Evolutionary conservation across 2,888 invertebrate species (phyloP).

Genomic region (Mylabris sibirica): DNA sequence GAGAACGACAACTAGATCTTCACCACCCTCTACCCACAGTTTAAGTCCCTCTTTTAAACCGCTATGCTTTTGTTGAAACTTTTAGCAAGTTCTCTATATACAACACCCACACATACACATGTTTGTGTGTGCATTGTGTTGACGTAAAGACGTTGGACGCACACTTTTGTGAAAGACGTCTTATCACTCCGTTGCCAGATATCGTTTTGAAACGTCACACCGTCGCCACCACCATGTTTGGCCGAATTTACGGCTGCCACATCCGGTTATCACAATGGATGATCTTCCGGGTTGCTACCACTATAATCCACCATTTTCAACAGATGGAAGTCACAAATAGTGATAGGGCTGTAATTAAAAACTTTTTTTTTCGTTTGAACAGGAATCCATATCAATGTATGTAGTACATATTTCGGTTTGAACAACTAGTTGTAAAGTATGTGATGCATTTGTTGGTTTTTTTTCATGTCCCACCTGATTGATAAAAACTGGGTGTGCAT

Average conservation of each 20-base stretch:
- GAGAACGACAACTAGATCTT: constrained; percentile 8
- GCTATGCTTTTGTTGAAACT: background rate
- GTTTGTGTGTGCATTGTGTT: background rate
- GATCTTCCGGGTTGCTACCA: constrained; percentile 12
- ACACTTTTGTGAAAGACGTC: background rate
- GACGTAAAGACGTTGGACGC: constrained; percentile 8
- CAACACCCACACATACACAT: background rate
- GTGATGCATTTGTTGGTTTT: background rate
- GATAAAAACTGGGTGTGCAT: background rate
- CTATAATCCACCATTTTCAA: constrained; percentile 12
- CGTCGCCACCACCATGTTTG: constrained; percentile 11
- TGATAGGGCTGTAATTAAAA: background rate
- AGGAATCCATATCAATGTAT: too few species aligned
- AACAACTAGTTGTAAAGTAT: background rate
- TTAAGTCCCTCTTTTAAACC: background rate
- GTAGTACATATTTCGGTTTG: background rate
- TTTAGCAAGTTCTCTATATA: background rate
- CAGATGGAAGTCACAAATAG: constrained; percentile 2
- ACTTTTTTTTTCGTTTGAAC: background rate
- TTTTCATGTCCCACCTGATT: background rate
- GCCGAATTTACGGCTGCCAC: constrained; percentile 5
- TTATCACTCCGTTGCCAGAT: constrained; percentile 6
- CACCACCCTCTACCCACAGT: background rate
- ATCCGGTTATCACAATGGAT: constrained; percentile 7
- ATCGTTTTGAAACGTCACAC: constrained; percentile 3